Evolutionary conservation across 2,797 vertebrate species (phyloP), one percentile per base, ranked within the genome.

Genomic region (Scolopax rusticola): DNA sequence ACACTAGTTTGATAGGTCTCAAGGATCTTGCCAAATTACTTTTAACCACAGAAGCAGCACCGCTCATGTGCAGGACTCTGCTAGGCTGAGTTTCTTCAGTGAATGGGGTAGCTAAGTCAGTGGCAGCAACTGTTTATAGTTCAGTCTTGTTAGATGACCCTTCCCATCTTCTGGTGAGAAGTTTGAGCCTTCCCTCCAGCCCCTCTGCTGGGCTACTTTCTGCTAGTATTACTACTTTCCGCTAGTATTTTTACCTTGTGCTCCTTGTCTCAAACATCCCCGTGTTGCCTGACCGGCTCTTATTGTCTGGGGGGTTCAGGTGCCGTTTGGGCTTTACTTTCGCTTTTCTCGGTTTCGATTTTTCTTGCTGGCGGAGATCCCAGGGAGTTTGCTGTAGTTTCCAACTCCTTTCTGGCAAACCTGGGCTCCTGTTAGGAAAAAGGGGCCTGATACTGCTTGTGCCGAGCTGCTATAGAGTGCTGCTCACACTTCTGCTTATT

Each of bases 341-440:
- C 9, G 25, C 40, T 82, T 74, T 33, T 91, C 18, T 78, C 32
- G 14, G 73, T 95, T 93, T 94, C 59, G 84, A 0, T 89, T 94
- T 36, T 76, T 54, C 43, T 68, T 63, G 40, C 36, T 50, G 77
- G 8, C 2, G 5, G 59, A 56, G 40, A 38, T 74, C 9, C 2
- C 1, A 0, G 14, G 50, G 84, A 61, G 41, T 28, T 78, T 48
- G 25, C n/a, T 51, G 63, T 84, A 48, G 9, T 48, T 85, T 78
- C 14, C 30, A 75, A 8, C 32, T 89, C 12, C 28, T 68, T 83
- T 69, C 18, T 69, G 74, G n/a, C 67, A 87, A 64, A 38, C 8
- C 3, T 48, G 63, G 67, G 27, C 36, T 56, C 20, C 57, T 78
- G 2, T 61, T 71, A 71, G 40, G 36, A 69, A 27, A 33, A 64